Base-by-base conservation (phyloP, 2,888 invertebrate species). In the Synergus itoensis region DNA sequence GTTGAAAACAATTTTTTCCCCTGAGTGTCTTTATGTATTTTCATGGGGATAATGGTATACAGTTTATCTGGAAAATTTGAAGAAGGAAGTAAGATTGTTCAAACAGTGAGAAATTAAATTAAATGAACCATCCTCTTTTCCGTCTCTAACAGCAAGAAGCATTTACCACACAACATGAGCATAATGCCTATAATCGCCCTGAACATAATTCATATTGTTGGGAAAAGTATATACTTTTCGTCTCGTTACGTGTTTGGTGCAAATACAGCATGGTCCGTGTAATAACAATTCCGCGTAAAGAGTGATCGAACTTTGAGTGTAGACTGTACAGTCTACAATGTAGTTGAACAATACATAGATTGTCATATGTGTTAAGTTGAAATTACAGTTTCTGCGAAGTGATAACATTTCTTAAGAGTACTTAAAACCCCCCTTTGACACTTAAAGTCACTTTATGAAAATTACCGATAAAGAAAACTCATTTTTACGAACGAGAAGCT, bases 161-260 rank as follows among this genome's bases (percentile, higher is more conserved):
- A 84, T 85, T 88, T 86, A 84, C 84, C 85, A 83, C 85, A 85
- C 85, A 86, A 85, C 86, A 87, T 86, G 85, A 53, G n/a, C 85
- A 85, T 88, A 89, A 90, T 89, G 86, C 88, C 90, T 88, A 87
- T 90, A 89, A 90, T 90, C 90, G 88, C 85, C 85, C 60, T 82
- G 83, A 86, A 87, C 85, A 85, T 90, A 89, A 89, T 88, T 90
- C 87, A 87, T 88, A 88, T 84, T 83, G 81, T 82, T 82, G 80
- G 80, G 83, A 84, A 82, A 80, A 81, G 80, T 80, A 79, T 81
- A 77, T 65, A 81, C 79, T 80, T 80, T 69, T 87, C 84, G 84
- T 84, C 87, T 87, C 84, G 87, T 88, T 86, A 85, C 82, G 84
- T 83, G 84, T 41, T 64, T 64, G 77, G 78, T 16, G 65, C 69